Evolutionary conservation across 2,113 vertebrate species (phyloP).

Genomic region (Nyctereutes procyonoides): DNA sequence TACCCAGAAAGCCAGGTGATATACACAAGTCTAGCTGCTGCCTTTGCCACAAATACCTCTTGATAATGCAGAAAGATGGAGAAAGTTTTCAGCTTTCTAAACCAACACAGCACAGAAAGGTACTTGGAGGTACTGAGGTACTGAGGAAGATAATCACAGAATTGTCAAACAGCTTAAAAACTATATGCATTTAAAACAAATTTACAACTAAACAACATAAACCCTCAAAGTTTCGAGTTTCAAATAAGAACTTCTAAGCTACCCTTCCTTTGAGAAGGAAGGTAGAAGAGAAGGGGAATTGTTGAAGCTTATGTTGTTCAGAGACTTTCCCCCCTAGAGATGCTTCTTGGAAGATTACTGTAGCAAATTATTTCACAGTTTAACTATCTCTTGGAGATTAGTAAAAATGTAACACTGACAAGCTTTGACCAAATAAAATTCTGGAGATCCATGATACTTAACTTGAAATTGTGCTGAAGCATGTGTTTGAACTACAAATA

Average conservation of each 20-base stretch:
- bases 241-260: conserved; percentile 1
- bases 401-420: not conserved
- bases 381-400: not conserved
- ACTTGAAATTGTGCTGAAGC: not conserved
- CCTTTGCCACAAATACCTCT: not conserved
- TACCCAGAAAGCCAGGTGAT: not conserved
- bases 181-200: not conserved
- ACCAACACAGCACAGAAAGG: not conserved
- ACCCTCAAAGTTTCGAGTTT: not conserved
- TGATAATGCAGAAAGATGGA: not conserved
- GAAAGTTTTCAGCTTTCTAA: not conserved
- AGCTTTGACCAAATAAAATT: not conserved
- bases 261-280: not conserved
- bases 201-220: conserved; percentile 15
- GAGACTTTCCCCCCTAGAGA: not conserved
- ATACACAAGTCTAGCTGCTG: not conserved
- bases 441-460: not conserved
- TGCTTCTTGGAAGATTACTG: not conserved
- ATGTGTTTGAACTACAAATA: conserved; percentile 7
- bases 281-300: not conserved
- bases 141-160: not conserved
- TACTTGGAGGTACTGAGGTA: too few relatives aligned
- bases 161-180: not conserved
- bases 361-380: not conserved
- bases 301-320: not conserved